Evolutionary conservation across 2,797 vertebrate genomes (phyloP).

Genomic region (Tauraco hartlaubi): DNA sequence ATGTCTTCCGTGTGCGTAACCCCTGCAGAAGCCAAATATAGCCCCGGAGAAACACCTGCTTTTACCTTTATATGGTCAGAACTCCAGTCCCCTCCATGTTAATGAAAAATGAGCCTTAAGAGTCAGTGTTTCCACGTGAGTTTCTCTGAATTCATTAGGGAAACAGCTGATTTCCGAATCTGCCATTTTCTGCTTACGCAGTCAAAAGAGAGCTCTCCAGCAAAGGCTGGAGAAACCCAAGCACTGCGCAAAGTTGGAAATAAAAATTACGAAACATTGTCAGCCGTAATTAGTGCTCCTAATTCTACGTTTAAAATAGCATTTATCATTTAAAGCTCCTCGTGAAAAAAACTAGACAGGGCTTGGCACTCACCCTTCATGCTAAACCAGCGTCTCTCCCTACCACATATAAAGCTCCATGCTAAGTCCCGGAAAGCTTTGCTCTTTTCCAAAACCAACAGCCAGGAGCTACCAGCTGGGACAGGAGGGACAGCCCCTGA

Average conservation of each 20-base stretch:
- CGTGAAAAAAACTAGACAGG: background rate
- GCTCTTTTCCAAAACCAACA: background rate
- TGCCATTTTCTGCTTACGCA: constrained; percentile 60
- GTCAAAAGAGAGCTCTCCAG: constrained; percentile 5
- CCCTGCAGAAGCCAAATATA: constrained; percentile 13
- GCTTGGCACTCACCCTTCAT: background rate
- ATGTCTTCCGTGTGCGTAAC: background rate
- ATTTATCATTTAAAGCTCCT: background rate
- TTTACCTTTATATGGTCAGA: constrained; percentile 47
- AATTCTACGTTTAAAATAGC: constrained; percentile 6
- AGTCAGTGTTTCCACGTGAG: constrained; percentile 35
- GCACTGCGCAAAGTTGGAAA: background rate
- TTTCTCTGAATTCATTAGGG: constrained; percentile 49
- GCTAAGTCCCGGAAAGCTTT: fast-evolving
- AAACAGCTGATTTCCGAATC: constrained; percentile 72
- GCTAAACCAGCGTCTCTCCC: background rate
- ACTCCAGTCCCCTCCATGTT: background rate
- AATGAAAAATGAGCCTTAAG: constrained; percentile 55
- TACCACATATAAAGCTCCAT: fast-evolving
- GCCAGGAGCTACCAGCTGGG: background rate
- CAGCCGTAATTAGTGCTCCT: background rate
- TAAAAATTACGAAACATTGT: constrained; percentile 22
- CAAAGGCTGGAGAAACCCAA: constrained; percentile 34
- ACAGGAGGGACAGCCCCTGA: background rate
- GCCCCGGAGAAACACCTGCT: constrained; percentile 31